These are phyloP conservation scores for Serinus canaria DNA, from an alignment of 2,113 vertebrate genomes.

Conservation along the genomic window DNA sequence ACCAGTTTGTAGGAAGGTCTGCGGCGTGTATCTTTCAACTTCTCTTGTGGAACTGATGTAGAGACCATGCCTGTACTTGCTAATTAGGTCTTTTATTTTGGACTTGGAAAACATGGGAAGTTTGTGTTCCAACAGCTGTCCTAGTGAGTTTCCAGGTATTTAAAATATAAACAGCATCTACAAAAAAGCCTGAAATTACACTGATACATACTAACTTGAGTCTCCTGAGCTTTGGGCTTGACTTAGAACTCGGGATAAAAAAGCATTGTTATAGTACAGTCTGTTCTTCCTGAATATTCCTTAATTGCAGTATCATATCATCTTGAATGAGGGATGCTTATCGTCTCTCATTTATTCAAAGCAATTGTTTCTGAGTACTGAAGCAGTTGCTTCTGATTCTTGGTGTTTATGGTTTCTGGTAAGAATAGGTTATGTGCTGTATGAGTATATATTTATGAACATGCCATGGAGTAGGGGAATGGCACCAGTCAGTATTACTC, in stretches of 20 bases:
- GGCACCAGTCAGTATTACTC: not conserved
- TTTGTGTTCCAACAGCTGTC: not conserved
- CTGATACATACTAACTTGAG: not conserved
- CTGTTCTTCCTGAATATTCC: not conserved
- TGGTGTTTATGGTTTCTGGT: not conserved
- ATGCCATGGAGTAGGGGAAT: not conserved
- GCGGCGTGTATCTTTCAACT: not conserved
- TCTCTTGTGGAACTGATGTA: not conserved
- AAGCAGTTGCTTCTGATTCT: not conserved
- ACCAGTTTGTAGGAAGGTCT: not conserved
- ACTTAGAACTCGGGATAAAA: accelerated
- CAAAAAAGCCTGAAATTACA: not conserved
- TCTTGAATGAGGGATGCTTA: not conserved
- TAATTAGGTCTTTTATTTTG: not conserved
- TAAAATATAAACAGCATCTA: not conserved
- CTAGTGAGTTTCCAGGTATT: not conserved
- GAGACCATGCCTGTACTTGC: not conserved
- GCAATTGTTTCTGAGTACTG: not conserved
- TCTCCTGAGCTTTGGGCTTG: not conserved
- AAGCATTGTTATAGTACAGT: not conserved
- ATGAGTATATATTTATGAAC: not conserved
- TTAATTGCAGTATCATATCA: not conserved
- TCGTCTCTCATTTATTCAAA: not conserved
- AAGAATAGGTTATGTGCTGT: not conserved
- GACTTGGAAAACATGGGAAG: not conserved